phyloP scores from a whole-genome alignment of 2,888 invertebrate genomes.

The Toxonevra muliebris region DNA sequence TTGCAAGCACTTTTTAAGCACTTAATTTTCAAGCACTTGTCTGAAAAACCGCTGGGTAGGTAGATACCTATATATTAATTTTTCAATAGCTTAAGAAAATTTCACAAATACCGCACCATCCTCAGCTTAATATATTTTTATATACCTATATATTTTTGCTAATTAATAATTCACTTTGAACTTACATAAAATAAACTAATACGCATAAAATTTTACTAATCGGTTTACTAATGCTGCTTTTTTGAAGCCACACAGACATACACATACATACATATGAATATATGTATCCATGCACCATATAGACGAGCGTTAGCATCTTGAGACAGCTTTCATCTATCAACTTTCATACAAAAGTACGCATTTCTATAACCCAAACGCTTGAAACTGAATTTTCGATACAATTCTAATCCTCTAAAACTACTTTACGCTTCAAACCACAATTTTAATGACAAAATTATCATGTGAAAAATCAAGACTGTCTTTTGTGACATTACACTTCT shows the following conservation, averaged over 20 bases:
- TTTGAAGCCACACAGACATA: background rate
- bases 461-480: too few relatives aligned
- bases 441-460: too few relatives aligned
- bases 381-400: background rate
- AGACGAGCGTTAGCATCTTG: background rate
- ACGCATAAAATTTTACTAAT: constrained; percentile 51
- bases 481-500: background rate
- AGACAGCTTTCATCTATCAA: too few relatives aligned
- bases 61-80: too few relatives aligned
- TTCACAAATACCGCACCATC: background rate
- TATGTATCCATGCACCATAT: background rate
- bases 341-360: background rate
- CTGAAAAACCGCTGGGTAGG: too few relatives aligned
- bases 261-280: background rate
- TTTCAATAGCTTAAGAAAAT: background rate
- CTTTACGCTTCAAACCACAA: background rate
- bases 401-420: background rate
- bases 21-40: too few relatives aligned
- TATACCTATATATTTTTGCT: constrained; percentile 27
- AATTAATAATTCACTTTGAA: constrained; percentile 58
- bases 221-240: constrained; percentile 46
- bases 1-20: too few relatives aligned
- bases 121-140: background rate
- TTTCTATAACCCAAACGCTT: background rate
- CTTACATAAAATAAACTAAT: constrained; percentile 40